Base-by-base conservation (phyloP, 1,140 invertebrate species). In the Plutomurus gul region DNA sequence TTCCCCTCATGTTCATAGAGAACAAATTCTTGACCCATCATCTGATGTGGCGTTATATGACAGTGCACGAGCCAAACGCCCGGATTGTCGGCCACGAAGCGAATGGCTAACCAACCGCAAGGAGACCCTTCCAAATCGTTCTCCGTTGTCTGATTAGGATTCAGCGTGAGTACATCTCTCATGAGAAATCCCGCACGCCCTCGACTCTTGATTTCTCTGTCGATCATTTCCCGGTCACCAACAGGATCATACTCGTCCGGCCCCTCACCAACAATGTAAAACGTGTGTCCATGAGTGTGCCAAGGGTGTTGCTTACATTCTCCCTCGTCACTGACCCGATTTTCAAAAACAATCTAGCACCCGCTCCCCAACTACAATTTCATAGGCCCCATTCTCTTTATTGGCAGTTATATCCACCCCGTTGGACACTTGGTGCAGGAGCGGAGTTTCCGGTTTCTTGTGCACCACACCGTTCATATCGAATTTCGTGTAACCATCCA, bases 291-390 rank as follows among this genome's bases (percentile, higher is more conserved):
- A 46, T 82, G 81, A 13, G 79, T 20, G 25, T 82, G 81, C 81
- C 81, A 82, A 6, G 81, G 81, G 65, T 82, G 81, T 8, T 43
- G 39, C 16, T 71, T 43, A 18, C 80, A 82, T 13, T 22, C 16
- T 13, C 70, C 70, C 3, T 72, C 70, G 20, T 22, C 22, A 10
- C 18, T 10, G 30, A 46, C 30, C 3, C 33, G 18, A 49, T 82
- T 82, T n/a, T 75, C 22, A n/a, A 82, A 79, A 37, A 82, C 70
- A 1, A 82, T 39, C n/a, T n/a, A n/a, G n/a, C n/a, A n/a, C n/a
- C n/a, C n/a, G n/a, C n/a, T 75, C 47, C 4, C 77, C 77, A 6
- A 75, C 16, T 7, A 56, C 6, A 16, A 79, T 25, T 43, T 79
- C 77, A 75, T 30, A 75, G 22, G 49, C 51, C 8, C 37, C 33